These are phyloP conservation scores for Bambusicola thoracicus DNA, from an alignment of 2,113 vertebrate species.

Conservation along the genomic window DNA sequence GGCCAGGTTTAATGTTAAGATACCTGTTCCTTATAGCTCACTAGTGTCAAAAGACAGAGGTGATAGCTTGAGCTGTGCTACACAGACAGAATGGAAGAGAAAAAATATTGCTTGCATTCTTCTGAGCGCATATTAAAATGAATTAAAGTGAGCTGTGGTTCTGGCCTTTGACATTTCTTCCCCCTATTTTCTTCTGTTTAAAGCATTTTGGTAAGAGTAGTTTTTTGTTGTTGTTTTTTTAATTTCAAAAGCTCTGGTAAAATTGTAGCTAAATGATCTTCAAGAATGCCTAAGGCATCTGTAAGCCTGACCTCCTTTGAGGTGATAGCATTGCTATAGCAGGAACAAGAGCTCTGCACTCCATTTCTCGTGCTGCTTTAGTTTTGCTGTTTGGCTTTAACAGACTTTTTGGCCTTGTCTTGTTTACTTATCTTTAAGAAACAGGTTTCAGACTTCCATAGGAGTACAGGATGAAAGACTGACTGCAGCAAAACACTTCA, in stretches of 20 bases:
- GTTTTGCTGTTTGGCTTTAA: neutral
- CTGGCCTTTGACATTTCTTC: conserved; percentile 2
- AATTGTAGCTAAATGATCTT: neutral
- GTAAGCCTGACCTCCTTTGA: neutral
- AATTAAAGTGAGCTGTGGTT: neutral
- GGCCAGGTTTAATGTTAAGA: conserved; percentile 18
- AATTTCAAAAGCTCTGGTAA: neutral
- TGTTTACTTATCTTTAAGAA: neutral
- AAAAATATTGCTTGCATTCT: conserved; percentile 25
- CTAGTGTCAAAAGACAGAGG: conserved; percentile 2
- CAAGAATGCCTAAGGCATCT: neutral
- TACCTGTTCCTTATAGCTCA: conserved; percentile 41
- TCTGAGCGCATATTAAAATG: neutral
- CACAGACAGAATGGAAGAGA: neutral
- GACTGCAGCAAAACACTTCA: neutral
- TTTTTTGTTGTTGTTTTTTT: neutral
- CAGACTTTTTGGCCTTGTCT: neutral
- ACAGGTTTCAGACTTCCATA: neutral
- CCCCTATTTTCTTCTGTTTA: neutral
- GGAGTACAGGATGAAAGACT: neutral
- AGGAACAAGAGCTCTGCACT: neutral
- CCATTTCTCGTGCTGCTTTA: neutral
- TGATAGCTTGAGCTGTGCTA: conserved; percentile 16
- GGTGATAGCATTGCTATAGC: neutral
- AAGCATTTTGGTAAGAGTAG: neutral